Evolutionary conservation across 2,888 invertebrate genomes (phyloP).

Genomic region (Plagodis pulveraria): DNA sequence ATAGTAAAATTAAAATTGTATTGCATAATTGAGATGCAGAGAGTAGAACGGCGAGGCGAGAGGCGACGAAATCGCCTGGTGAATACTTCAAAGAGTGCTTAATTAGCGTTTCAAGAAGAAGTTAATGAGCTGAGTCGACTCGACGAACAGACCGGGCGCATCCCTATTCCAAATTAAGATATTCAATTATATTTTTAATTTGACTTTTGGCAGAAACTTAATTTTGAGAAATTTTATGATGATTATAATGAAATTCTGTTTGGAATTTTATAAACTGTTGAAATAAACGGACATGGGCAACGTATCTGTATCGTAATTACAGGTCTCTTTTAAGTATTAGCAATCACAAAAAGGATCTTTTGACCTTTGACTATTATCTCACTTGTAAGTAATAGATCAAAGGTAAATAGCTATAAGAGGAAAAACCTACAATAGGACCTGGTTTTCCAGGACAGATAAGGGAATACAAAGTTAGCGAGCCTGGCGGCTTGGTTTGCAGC

Average conservation of each 20-base stretch:
- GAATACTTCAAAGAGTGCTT: conserved; percentile 72
- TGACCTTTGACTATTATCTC: too few relatives aligned
- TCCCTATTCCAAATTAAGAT: conserved; percentile 45
- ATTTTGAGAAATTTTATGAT: conserved; percentile 10
- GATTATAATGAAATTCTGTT: conserved; percentile 6
- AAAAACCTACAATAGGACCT: too few relatives aligned
- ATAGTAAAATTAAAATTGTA: conserved; percentile 55
- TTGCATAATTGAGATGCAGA: conserved; percentile 65
- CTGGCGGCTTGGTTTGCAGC: too few relatives aligned
- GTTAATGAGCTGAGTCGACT: conserved; percentile 66
- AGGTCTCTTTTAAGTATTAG: too few relatives aligned
- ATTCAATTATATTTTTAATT: conserved; percentile 39
- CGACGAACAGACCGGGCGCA: conserved; percentile 39
- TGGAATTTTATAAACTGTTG: neutral
- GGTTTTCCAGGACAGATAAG: too few relatives aligned
- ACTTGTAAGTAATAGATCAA: too few relatives aligned
- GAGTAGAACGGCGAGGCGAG: conserved; percentile 34
- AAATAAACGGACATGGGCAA: neutral
- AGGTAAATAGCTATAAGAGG: too few relatives aligned
- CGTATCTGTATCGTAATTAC: too few relatives aligned
- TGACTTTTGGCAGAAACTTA: conserved; percentile 12
- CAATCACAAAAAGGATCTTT: too few relatives aligned
- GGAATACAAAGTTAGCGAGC: too few relatives aligned
- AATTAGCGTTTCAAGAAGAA: conserved; percentile 71
- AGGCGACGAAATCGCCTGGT: conserved; percentile 61